Base-by-base conservation (phyloP, 92 coral and sea anemone species). In the Actinernus sp. region DNA sequence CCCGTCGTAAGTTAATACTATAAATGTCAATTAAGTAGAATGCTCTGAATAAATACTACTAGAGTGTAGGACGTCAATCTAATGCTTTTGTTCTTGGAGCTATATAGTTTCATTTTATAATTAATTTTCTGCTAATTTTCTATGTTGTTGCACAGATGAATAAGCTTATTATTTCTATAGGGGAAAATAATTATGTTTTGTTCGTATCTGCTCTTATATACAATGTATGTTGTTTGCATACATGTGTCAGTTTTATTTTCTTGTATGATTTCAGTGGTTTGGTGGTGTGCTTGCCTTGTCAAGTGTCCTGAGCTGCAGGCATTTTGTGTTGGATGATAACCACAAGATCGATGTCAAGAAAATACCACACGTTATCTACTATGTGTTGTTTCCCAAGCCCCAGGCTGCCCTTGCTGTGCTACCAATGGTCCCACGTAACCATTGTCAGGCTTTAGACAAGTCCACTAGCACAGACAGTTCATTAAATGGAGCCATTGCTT, bases 261-360 rank as follows among this genome's bases (percentile, higher is more conserved):
- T 33, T 39, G 22, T 48, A 17, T 6, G 43, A 37, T 81, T 53
- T 46, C 71, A 95, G 99, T 95, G 97, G 97, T 91, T 87, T 49
- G 65, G 65, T 59, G 96, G 99, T 25, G 97, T 88, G 0, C 70
- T 95, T 18, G 93, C 97, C 23, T 62, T 91, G 65, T 87, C 95
- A 38, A 86, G 97, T 49, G 75, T 91, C 34, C 75, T 88, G 26
- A 88, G 90, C 26, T 83, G 92, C 27, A 71, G 87, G 55, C 62
- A 66, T 59, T 71, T 87, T 48, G 57, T 88, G 17, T 83, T 74
- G 32, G 92, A 90, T 67, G 88, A 85, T 43, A 76, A 81, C 19
- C 61, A 83, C 49, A 81, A 83, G 47, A 34, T 90, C 1, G 50
- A 90, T 43, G 36, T 75, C 41, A 75, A 70, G 58, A 60, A 60